Percentiles rank a stretch among this genome's conserved stretches.
These are phyloP conservation scores for Solenopsis invicta DNA, from an alignment of 1,140 invertebrate species.

Conservation along the genomic window DNA sequence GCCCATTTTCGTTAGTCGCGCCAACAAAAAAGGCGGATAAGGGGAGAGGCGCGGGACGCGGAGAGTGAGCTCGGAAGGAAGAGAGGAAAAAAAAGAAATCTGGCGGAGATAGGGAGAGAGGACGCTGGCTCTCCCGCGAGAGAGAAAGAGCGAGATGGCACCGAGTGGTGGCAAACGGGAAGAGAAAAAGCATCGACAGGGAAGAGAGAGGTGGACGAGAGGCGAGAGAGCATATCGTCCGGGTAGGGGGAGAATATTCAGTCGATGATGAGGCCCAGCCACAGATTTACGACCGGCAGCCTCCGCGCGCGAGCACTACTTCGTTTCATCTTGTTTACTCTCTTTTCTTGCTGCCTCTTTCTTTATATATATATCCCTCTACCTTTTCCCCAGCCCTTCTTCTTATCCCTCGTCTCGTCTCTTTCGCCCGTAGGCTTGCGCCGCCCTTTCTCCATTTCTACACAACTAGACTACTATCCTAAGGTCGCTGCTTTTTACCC, in stretches of 20 bases:
- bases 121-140: neutral
- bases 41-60: constrained; percentile 30
- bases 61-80: neutral
- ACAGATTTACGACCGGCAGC: constrained; percentile 85
- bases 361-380: constrained; percentile 48
- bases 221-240: constrained; percentile 25
- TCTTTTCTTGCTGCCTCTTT: constrained; percentile 72
- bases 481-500: constrained; percentile 63
- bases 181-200: constrained; percentile 21
- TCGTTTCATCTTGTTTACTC: constrained; percentile 75
- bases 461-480: constrained; percentile 56
- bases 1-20: constrained; percentile 82
- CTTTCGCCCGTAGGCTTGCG: constrained; percentile 46
- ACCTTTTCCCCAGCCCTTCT: neutral
- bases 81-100: neutral
- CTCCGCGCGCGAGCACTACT: constrained; percentile 75
- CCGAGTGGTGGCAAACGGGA: constrained; percentile 8
- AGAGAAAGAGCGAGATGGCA: neutral
- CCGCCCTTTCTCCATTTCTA: constrained; percentile 50
- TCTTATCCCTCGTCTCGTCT: constrained; percentile 14
- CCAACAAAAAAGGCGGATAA: constrained; percentile 75
- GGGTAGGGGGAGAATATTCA: constrained; percentile 79
- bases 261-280: constrained; percentile 83
- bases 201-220: constrained; percentile 23
- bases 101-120: neutral